Evolutionary conservation across 2,797 vertebrate genomes (phyloP).

Genomic region (Helarctos malayanus): DNA sequence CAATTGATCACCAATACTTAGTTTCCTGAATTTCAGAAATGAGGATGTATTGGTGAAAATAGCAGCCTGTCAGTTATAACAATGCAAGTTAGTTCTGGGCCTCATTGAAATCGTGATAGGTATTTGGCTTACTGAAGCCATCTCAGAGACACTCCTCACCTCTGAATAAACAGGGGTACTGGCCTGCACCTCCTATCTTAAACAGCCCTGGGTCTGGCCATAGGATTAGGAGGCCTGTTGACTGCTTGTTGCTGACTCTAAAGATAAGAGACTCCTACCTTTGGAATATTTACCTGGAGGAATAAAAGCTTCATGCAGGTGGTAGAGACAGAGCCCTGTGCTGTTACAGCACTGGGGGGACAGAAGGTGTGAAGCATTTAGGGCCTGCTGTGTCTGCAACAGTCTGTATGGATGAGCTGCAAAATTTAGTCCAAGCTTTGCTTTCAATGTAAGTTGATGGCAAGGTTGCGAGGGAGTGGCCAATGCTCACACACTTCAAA

Average conservation of each 20-base stretch:
- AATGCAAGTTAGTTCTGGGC: background rate
- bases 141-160: background rate
- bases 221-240: background rate
- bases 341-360: background rate
- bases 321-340: background rate
- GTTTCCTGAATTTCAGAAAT: background rate
- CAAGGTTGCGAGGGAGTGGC: background rate
- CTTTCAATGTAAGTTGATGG: background rate
- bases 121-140: background rate
- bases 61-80: background rate
- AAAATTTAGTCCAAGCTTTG: background rate
- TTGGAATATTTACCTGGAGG: background rate
- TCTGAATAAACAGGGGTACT: background rate
- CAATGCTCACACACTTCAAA: background rate
- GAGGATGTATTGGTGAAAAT: background rate
- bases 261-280: background rate
- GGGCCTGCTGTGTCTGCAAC: background rate
- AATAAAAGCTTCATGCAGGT: background rate
- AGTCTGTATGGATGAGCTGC: background rate
- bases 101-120: background rate
- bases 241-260: background rate
- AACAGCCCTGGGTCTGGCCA: too few relatives aligned
- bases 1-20: too few relatives aligned
- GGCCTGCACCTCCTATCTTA: background rate
- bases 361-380: background rate